phyloP scores from a whole-genome alignment of 2,113 vertebrate species.

The Cinclus mexicanus region DNA sequence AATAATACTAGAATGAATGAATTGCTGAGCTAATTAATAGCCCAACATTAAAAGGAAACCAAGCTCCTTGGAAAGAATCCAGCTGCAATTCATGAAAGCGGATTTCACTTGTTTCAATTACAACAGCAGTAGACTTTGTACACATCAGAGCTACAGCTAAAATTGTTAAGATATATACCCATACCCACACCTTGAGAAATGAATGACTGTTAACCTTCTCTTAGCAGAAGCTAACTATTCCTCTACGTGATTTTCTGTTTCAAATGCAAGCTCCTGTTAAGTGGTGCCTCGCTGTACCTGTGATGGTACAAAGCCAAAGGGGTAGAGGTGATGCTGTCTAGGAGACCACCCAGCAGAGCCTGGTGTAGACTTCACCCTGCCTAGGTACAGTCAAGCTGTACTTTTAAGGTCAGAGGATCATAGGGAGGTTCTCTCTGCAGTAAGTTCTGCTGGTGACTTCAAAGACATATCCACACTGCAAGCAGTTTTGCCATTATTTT shows the following conservation, averaged over 20 bases:
- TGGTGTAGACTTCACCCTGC: not conserved
- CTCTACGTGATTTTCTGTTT: not conserved
- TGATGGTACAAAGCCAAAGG: not conserved
- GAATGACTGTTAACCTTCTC: not conserved
- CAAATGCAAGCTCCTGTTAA: not conserved
- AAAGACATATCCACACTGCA: not conserved
- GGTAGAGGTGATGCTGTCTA: not conserved
- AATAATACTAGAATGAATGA: constrained; percentile 14
- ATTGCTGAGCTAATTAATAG: constrained; percentile 41
- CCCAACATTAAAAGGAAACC: constrained; percentile 7
- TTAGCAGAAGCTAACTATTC: not conserved
- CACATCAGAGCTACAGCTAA: not conserved
- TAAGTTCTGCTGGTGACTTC: not conserved
- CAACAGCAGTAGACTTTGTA: not conserved
- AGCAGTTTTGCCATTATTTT: not conserved
- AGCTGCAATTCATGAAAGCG: not conserved
- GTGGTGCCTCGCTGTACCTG: not conserved
- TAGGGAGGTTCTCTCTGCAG: not conserved
- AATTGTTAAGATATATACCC: not conserved
- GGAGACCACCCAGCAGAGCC: not conserved
- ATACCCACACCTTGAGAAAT: not conserved
- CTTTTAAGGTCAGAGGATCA: not conserved
- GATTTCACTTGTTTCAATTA: not conserved
- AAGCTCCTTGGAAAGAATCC: constrained; percentile 6
- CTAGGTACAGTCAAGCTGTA: rapidly evolving